Evolutionary conservation across 2,797 vertebrate genomes (phyloP), one percentile per base, ranked within the genome.

Genomic region (Nothura maculosa): DNA sequence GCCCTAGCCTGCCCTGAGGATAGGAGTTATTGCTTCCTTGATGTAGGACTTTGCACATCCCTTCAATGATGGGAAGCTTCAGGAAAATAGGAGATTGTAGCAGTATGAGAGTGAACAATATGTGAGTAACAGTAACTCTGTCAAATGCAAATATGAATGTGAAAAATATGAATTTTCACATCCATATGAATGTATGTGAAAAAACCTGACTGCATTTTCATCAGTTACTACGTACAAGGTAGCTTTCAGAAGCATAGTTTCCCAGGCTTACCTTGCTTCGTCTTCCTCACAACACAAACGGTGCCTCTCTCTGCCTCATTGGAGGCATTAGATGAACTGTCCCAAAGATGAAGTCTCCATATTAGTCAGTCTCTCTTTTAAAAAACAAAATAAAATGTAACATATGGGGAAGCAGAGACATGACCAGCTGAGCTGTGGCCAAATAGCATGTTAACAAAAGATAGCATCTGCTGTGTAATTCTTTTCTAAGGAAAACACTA

Each of bases 401-500:
- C 40, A 58, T 80, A 77, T 77, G 57, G 63, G 55, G 38, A 93
- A 42, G 19, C 28, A 48, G 3, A 77, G 40, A 14, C 64, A 81
- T 38, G 61, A 77, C 64, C 48, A 87, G 28, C 57, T 92, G 86
- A 93, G 67, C 45, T 64, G 42, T 60, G 21, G 8, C 63, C 67
- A 92, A 63, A 22, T 72, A 88, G 21, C 45, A n/a, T 52, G 63
- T 85, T 90, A 79, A 55, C 43, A 73, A 74, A 84, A 77, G 32
- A 28, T 24, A 80, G 40, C 68, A 85, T 82, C 68, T 82, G 78
- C 30, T 90, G 11, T 85, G 40, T 74, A 92, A 77, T 89, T 84
- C 30, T 70, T 70, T 75, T 80, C 32, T 28, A 63, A 93, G 58
- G 38, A 5, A 32, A 78, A 9, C 62, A 34, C n/a, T 76, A 43